Conservation (phyloP, 2,888 invertebrate species). For the Eupeodes latifasciatus region DNA sequence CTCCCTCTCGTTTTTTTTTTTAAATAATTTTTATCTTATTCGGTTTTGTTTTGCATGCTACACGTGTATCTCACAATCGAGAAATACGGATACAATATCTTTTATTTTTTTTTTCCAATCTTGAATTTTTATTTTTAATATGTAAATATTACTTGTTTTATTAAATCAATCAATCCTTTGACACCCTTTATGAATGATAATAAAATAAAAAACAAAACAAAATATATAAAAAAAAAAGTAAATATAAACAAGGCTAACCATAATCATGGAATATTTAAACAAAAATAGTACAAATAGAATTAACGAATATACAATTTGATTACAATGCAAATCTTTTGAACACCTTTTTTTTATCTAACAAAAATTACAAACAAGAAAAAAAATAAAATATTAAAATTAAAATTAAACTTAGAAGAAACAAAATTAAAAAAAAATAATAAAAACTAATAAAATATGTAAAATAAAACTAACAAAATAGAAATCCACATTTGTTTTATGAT, state of each 20-base stretch:
- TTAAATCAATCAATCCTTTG: slow-evolving; percentile 64
- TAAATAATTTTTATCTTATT: not conserved
- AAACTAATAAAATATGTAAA: slow-evolving; percentile 48
- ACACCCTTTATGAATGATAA: slow-evolving; percentile 40
- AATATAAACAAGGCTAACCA: slow-evolving; percentile 50
- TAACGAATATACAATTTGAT: slow-evolving; percentile 66
- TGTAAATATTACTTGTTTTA: slow-evolving; percentile 18
- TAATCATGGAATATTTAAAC: slow-evolving; percentile 59
- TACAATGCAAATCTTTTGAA: slow-evolving; percentile 56
- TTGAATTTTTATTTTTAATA: slow-evolving; percentile 23
- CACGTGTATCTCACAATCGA: slow-evolving; percentile 43
- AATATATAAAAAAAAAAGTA: slow-evolving; percentile 18
- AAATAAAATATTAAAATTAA: slow-evolving; percentile 14
- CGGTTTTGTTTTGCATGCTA: slow-evolving; percentile 58
- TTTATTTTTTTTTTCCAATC: slow-evolving; percentile 14
- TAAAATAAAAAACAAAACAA: not conserved
- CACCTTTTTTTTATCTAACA: slow-evolving; percentile 31
- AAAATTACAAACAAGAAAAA: slow-evolving; percentile 11
- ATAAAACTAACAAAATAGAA: slow-evolving; percentile 39
- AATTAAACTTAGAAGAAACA: not conserved
- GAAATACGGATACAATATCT: slow-evolving; percentile 13
- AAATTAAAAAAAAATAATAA: not conserved
- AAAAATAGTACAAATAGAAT: slow-evolving; percentile 73
- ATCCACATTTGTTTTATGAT: slow-evolving; percentile 40
- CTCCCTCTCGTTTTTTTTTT: slow-evolving; percentile 16